A percentile compares a stretch with the other conserved stretches of the same genome.
Conservation (phyloP, 2,113 vertebrate genomes). For the Aramus guarauna region DNA sequence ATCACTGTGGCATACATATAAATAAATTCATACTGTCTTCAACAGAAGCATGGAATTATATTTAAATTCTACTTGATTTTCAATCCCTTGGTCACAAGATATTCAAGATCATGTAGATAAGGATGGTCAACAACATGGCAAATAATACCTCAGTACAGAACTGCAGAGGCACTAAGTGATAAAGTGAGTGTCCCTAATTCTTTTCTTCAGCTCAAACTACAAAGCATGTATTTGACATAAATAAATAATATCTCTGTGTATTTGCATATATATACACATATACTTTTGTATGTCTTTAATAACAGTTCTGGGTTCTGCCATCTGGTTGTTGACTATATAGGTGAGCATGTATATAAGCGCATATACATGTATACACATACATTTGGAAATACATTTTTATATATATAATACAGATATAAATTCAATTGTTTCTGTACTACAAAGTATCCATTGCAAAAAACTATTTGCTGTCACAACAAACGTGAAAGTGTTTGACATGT, state of each 20-base stretch:
- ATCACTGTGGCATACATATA: not conserved
- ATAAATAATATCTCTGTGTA: not conserved
- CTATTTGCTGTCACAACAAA: not conserved
- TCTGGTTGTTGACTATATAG: not conserved
- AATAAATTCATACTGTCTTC: not conserved
- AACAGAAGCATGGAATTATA: not conserved
- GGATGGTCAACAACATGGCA: not conserved
- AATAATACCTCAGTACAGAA: not conserved
- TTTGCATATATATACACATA: not conserved
- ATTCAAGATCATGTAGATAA: not conserved
- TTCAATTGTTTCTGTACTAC: not conserved
- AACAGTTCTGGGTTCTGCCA: not conserved
- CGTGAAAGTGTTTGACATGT: not conserved
- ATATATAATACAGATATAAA: too few species aligned
- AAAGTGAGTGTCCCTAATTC: not conserved
- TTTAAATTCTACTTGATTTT: not conserved
- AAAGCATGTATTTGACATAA: not conserved
- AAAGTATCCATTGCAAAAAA: not conserved
- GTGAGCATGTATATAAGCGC: not conserved
- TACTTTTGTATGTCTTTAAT: not conserved
- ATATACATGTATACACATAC: not conserved
- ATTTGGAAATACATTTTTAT: not conserved
- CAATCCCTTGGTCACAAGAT: not conserved
- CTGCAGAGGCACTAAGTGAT: not conserved
- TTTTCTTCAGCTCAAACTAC: not conserved